phyloP scores from a whole-genome alignment of 2,888 invertebrate species.

The Cryptocephalus moraei region DNA sequence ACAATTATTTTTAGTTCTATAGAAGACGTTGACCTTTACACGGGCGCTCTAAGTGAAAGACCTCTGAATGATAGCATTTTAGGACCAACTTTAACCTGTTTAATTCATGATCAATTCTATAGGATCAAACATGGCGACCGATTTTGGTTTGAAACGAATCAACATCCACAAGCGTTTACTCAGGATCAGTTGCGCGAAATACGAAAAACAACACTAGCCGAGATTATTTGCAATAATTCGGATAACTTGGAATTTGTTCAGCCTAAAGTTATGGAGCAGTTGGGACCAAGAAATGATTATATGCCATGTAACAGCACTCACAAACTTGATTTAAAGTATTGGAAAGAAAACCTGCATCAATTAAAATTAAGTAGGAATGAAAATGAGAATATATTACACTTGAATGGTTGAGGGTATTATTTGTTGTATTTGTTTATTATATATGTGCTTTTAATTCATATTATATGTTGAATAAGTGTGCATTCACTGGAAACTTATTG shows the following conservation, averaged over 20 bases:
- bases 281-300: slow-evolving; percentile 44
- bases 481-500: no score
- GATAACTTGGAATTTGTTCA: slow-evolving; percentile 54
- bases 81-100: slow-evolving; percentile 76
- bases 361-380: background rate
- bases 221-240: slow-evolving; percentile 68
- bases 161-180: slow-evolving; percentile 55
- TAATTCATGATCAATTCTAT: slow-evolving; percentile 77
- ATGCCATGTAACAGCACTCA: slow-evolving; percentile 55
- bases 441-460: no score
- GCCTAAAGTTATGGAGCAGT: slow-evolving; percentile 58
- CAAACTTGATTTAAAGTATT: slow-evolving; percentile 35
- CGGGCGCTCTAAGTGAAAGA: slow-evolving; percentile 75
- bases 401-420: no score
- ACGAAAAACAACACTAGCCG: slow-evolving; percentile 61
- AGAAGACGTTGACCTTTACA: slow-evolving; percentile 81
- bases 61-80: slow-evolving; percentile 61
- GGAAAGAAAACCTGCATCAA: slow-evolving; percentile 16
- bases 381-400: no score
- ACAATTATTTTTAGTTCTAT: slow-evolving; percentile 43
- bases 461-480: no score
- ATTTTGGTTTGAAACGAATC: slow-evolving; percentile 77
- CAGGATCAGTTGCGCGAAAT: slow-evolving; percentile 72
- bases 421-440: no score
- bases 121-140: slow-evolving; percentile 73